Evolutionary conservation across 2,888 invertebrate species (phyloP).

Genomic region (Capitulum mitella): DNA sequence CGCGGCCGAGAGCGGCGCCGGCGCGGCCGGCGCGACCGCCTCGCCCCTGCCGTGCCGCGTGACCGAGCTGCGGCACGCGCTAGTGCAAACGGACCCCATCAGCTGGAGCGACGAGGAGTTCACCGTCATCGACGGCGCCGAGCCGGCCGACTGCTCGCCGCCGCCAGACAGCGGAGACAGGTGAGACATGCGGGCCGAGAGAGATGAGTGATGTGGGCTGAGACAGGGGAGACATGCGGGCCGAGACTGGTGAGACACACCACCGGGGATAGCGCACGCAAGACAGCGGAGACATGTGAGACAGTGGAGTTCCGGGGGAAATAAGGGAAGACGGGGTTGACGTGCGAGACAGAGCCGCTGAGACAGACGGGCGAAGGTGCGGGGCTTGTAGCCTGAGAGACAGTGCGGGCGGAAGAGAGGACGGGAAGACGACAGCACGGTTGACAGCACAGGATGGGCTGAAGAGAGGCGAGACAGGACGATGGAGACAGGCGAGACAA

Average conservation of each 20-base stretch:
- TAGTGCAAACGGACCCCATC: slow-evolving; percentile 23
- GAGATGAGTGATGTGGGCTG: neutral
- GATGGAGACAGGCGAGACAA: too few species aligned
- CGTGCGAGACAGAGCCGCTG: too few species aligned
- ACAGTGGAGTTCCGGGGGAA: too few species aligned
- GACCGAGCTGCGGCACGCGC: slow-evolving; percentile 5
- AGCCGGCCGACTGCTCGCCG: neutral
- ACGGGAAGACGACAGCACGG: too few species aligned
- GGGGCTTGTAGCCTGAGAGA: too few species aligned
- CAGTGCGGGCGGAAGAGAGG: too few species aligned
- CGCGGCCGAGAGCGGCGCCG: neutral
- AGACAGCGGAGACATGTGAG: neutral
- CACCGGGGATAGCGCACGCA: too few species aligned
- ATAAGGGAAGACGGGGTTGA: too few species aligned
- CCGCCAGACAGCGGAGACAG: neutral
- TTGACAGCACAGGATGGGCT: too few species aligned
- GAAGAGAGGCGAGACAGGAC: too few species aligned
- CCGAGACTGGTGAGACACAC: neutral
- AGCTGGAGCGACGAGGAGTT: slow-evolving; percentile 7
- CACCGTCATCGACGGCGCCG: neutral
- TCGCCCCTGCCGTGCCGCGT: neutral
- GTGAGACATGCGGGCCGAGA: neutral
- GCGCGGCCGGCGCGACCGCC: neutral
- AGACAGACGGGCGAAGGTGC: too few species aligned
- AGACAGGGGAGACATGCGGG: neutral